A percentile compares a stretch with the other conserved stretches of the same genome.
Conservation (phyloP, 1,140 invertebrate species). For the Drosophila setifemur region DNA sequence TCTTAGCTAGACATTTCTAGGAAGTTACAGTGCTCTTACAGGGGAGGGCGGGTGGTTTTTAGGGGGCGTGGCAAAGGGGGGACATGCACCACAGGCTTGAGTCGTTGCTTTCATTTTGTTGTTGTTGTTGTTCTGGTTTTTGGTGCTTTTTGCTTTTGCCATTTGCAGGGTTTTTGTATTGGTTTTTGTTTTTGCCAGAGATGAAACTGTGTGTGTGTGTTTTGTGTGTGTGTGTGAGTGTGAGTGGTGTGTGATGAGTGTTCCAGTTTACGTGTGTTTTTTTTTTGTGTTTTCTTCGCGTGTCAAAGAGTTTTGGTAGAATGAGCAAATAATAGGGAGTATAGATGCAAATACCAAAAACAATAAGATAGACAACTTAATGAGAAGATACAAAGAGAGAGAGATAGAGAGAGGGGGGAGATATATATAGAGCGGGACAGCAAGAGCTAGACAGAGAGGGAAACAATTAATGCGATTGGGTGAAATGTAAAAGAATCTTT, state of each 20-base stretch:
- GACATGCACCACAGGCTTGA: slow-evolving; percentile 41
- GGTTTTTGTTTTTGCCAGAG: slow-evolving; percentile 33
- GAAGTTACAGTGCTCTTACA: slow-evolving; percentile 12
- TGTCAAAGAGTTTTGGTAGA: slow-evolving; percentile 18
- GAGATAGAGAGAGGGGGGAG: slow-evolving; percentile 20
- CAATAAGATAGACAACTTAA: slow-evolving; percentile 52
- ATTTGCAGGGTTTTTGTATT: slow-evolving; percentile 41
- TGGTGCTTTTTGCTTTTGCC: slow-evolving; percentile 39
- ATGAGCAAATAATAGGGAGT: slow-evolving; percentile 31
- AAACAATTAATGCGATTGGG: slow-evolving; percentile 44
- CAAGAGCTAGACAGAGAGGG: slow-evolving; percentile 36
- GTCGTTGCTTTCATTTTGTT: slow-evolving; percentile 29
- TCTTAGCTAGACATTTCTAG: neutral
- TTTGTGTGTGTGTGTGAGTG: slow-evolving; percentile 21
- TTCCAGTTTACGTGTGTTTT: slow-evolving; percentile 39
- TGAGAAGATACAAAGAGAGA: slow-evolving; percentile 4
- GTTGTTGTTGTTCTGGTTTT: slow-evolving; percentile 10
- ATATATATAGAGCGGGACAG: slow-evolving; percentile 29
- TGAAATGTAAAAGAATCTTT: slow-evolving; percentile 37
- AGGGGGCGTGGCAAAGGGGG: slow-evolving; percentile 11
- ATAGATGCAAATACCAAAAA: slow-evolving; percentile 67
- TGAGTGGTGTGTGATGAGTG: slow-evolving; percentile 43
- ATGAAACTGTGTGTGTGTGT: slow-evolving; percentile 25
- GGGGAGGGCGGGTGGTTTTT: neutral
- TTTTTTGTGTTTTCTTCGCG: slow-evolving; percentile 23